A percentile compares a stretch with the other conserved stretches of the same genome.
Conservation (phyloP, 2,797 vertebrate species). For the Siniperca undulata region DNA sequence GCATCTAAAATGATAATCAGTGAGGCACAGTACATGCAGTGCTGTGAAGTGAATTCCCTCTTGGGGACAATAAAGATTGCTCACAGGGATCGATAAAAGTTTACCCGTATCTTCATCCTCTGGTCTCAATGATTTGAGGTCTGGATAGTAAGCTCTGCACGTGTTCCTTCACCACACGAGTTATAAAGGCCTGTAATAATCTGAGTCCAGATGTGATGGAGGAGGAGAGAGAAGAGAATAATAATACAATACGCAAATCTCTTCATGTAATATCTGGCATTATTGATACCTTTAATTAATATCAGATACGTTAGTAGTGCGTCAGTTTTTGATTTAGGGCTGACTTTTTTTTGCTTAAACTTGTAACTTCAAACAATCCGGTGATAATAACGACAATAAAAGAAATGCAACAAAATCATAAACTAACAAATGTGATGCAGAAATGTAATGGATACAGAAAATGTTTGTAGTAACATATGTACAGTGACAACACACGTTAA, state of each 20-base stretch:
- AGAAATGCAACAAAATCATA: background rate
- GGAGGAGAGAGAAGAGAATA: background rate
- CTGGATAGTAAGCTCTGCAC: background rate
- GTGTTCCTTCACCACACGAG: background rate
- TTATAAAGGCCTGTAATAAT: background rate
- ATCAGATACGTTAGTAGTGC: background rate
- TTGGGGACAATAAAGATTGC: background rate
- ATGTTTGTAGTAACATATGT: background rate
- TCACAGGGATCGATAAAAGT: no score
- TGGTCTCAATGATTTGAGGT: background rate
- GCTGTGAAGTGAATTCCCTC: background rate
- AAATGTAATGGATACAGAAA: conserved; percentile 1
- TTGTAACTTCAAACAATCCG: background rate
- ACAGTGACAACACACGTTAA: background rate
- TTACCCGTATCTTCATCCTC: no score
- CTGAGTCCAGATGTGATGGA: background rate
- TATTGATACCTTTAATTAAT: conserved; percentile 1
- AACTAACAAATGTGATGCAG: conserved; percentile 1
- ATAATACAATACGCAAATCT: background rate
- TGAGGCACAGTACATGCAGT: background rate
- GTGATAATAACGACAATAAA: background rate
- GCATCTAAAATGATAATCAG: background rate
- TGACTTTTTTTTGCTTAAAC: background rate
- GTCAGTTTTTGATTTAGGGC: background rate
- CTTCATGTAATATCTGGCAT: background rate